These are phyloP conservation scores for Onthophagus sagittarius DNA, from an alignment of 2,888 invertebrate genomes.

Conservation along the genomic window DNA sequence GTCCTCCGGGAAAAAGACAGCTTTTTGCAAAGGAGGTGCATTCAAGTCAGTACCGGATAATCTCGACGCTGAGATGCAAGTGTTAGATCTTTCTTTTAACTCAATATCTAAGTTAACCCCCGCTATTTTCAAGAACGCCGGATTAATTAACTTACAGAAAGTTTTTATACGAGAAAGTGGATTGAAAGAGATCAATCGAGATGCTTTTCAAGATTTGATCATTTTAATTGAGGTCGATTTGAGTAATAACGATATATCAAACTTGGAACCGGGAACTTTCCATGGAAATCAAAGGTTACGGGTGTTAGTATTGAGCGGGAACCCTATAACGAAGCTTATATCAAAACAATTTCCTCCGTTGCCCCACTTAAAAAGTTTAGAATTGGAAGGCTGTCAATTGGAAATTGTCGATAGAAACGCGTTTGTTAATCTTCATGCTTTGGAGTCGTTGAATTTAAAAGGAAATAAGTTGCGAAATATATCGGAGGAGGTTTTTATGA, in stretches of 20 bases:
- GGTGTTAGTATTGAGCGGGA: constrained; percentile 74
- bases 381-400: constrained; percentile 76
- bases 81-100: constrained; percentile 80
- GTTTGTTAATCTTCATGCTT: constrained; percentile 67
- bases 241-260: constrained; percentile 74
- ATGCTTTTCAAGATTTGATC: constrained; percentile 81
- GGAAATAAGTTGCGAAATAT: constrained; percentile 73
- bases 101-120: constrained; percentile 69
- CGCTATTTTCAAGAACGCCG: constrained; percentile 75
- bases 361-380: constrained; percentile 74
- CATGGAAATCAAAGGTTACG: constrained; percentile 79
- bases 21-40: constrained; percentile 77
- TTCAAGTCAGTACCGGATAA: constrained; percentile 72
- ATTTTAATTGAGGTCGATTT: constrained; percentile 85
- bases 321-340: constrained; percentile 69
- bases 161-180: constrained; percentile 75
- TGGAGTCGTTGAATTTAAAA: constrained; percentile 76
- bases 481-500: constrained; percentile 63
- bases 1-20: constrained; percentile 88
- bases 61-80: constrained; percentile 74
- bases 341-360: constrained; percentile 78
- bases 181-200: constrained; percentile 70
- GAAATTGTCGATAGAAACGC: constrained; percentile 72
- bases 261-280: constrained; percentile 75
- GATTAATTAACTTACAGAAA: constrained; percentile 79